Percentiles rank a stretch among this genome's conserved stretches.
Conservation (phyloP, 1,140 invertebrate species). For the Brachionus rubens region DNA sequence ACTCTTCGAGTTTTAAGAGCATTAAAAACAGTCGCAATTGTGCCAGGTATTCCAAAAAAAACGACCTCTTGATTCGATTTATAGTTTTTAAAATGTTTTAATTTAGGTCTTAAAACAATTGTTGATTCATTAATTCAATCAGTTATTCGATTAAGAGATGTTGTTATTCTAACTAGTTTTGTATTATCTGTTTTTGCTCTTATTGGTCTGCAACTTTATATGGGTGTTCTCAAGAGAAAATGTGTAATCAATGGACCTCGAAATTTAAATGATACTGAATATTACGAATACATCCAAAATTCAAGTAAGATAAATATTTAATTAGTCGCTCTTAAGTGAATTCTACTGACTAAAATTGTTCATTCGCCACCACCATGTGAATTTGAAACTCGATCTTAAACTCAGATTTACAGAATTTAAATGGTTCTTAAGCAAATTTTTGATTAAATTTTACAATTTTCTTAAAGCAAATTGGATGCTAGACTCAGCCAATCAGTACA, state of each 20-base stretch:
- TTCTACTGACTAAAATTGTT: too few species aligned
- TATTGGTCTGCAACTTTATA: slow-evolving; percentile 94
- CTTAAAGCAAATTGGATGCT: slow-evolving; percentile 42
- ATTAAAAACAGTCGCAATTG: slow-evolving; percentile 90
- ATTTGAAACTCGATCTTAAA: too few species aligned
- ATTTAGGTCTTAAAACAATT: slow-evolving; percentile 84
- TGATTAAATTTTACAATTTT: too few species aligned
- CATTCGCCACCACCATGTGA: too few species aligned
- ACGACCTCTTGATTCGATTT: too few species aligned
- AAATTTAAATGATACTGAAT: slow-evolving; percentile 9
- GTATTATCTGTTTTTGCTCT: slow-evolving; percentile 92
- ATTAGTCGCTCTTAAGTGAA: background rate
- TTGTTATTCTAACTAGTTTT: slow-evolving; percentile 93
- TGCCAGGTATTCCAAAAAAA: slow-evolving; percentile 71
- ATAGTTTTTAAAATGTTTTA: background rate
- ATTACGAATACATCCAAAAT: background rate
- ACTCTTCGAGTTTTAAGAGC: slow-evolving; percentile 89
- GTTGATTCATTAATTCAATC: slow-evolving; percentile 91
- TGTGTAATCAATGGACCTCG: slow-evolving; percentile 80
- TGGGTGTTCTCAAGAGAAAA: slow-evolving; percentile 93
- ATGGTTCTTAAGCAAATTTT: too few species aligned
- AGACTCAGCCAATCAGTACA: slow-evolving; percentile 63
- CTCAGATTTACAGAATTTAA: too few species aligned
- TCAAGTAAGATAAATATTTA: background rate
- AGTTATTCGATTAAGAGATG: slow-evolving; percentile 87